These are phyloP conservation scores for Thripadectes ignobilis DNA, from an alignment of 2,797 vertebrate species.

Conservation along the genomic window DNA sequence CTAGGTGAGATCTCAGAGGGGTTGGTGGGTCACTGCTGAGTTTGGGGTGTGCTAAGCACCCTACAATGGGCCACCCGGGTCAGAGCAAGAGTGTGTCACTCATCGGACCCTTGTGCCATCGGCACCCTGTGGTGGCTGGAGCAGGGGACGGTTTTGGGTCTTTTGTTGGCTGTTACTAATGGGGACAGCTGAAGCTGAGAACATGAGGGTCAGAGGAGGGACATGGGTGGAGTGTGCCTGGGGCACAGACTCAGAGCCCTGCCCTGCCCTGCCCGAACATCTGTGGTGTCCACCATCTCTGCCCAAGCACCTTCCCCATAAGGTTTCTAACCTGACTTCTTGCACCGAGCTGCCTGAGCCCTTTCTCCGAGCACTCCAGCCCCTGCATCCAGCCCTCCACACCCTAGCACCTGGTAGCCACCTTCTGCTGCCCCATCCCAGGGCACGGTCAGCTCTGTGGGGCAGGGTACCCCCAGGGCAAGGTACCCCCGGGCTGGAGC, in stretches of 20 bases:
- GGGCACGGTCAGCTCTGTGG: accelerated
- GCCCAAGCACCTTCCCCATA: background rate
- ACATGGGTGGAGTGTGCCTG: accelerated
- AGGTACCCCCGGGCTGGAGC: background rate
- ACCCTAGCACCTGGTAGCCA: background rate
- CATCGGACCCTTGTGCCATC: accelerated
- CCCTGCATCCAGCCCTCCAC: background rate
- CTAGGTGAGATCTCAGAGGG: background rate
- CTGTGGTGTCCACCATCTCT: background rate
- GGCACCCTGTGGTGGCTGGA: background rate
- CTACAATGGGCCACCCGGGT: background rate
- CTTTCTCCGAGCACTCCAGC: background rate
- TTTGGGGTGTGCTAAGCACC: background rate
- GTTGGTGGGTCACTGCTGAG: background rate
- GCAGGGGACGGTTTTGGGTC: background rate
- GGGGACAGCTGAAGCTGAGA: accelerated
- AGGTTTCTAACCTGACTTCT: background rate
- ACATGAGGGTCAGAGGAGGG: background rate
- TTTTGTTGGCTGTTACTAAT: background rate
- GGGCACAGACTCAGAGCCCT: background rate
- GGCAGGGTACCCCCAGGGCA: background rate
- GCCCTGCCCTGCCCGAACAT: background rate
- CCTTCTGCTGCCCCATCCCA: background rate
- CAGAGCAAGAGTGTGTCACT: background rate
- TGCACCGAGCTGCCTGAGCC: accelerated